Conservation (phyloP, 2,888 invertebrate genomes). For the Amphimallon solstitiale region DNA sequence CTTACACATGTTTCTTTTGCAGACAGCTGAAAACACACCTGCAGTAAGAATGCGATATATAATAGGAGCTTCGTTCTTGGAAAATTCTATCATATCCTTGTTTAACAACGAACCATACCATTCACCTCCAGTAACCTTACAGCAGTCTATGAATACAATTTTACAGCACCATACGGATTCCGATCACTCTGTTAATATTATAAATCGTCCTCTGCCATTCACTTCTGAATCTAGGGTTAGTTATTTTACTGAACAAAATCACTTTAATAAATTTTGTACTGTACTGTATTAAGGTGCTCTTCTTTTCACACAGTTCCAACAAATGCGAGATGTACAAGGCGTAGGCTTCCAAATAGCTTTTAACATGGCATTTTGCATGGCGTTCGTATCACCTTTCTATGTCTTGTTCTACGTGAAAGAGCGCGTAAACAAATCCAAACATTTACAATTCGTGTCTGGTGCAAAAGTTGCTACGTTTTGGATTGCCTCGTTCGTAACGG, state of each 20-base stretch:
- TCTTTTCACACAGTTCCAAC: slow-evolving; percentile 51
- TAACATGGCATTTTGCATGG: slow-evolving; percentile 78
- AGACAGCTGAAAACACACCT: slow-evolving; percentile 44
- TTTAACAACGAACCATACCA: slow-evolving; percentile 83
- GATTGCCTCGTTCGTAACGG: slow-evolving; percentile 75
- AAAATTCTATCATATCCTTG: slow-evolving; percentile 67
- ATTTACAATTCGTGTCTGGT: slow-evolving; percentile 79
- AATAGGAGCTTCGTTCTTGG: slow-evolving; percentile 66
- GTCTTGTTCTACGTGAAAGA: slow-evolving; percentile 74
- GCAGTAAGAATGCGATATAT: slow-evolving; percentile 59
- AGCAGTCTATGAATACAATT: slow-evolving; percentile 71
- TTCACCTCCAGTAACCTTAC: slow-evolving; percentile 73
- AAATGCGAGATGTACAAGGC: slow-evolving; percentile 53
- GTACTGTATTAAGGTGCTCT: neutral
- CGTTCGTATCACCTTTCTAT: slow-evolving; percentile 74
- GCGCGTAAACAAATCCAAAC: slow-evolving; percentile 73
- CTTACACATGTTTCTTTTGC: no score
- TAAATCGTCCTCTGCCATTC: slow-evolving; percentile 77
- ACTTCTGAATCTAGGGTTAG: slow-evolving; percentile 67
- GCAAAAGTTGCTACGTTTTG: slow-evolving; percentile 75
- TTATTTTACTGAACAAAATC: no score
- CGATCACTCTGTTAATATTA: slow-evolving; percentile 60
- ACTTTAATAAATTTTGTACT: neutral
- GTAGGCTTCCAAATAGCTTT: slow-evolving; percentile 71
- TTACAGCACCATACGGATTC: slow-evolving; percentile 53